Evolutionary conservation across 2,113 vertebrate species (phyloP).

Genomic region (Podilymbus podiceps): DNA sequence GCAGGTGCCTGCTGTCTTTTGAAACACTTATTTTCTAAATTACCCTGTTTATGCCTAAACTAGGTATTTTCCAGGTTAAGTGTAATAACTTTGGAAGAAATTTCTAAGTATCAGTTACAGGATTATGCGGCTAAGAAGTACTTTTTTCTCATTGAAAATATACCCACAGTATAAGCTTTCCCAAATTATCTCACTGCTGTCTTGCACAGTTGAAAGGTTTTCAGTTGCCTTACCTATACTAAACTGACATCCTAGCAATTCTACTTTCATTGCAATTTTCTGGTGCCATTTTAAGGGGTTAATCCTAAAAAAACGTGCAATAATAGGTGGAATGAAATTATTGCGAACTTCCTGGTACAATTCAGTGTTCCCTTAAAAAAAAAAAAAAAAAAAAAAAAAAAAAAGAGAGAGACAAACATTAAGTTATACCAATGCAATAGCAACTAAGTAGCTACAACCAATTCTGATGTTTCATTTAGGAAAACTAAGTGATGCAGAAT

Average conservation of each 20-base stretch:
- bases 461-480: background rate
- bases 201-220: background rate
- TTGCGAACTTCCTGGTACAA: slow-evolving; percentile 93
- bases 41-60: background rate
- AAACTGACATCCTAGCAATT: slow-evolving; percentile 90
- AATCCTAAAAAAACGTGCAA: slow-evolving; percentile 90
- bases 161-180: background rate
- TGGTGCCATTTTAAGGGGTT: slow-evolving; percentile 90
- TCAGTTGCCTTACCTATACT: slow-evolving; percentile 76
- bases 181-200: background rate
- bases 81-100: background rate
- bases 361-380: slow-evolving; percentile 93
- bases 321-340: slow-evolving; percentile 95
- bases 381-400: no score
- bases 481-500: background rate
- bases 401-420: background rate
- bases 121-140: background rate
- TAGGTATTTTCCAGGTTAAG: background rate
- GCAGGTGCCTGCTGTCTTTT: background rate
- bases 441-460: background rate
- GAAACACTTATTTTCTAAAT: background rate
- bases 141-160: background rate
- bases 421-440: background rate
- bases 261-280: slow-evolving; percentile 92
- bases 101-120: background rate